Percentiles rank a stretch among this genome's conserved stretches.
Conservation (phyloP, 1,140 invertebrate species). For the Acromyrmex charruanus region DNA sequence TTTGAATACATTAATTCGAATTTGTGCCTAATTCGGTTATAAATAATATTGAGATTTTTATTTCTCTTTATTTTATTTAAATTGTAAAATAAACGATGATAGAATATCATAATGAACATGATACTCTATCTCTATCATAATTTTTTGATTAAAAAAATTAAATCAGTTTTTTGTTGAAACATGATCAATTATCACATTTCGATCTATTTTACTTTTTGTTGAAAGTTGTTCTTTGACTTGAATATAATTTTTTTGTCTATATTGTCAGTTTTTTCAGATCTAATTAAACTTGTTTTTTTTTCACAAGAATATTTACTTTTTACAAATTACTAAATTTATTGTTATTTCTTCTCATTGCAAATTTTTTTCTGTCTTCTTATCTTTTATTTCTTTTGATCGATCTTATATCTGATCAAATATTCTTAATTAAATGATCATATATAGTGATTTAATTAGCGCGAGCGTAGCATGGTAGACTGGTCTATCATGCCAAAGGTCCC, state of each 20-base stretch:
- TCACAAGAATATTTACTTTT: neutral
- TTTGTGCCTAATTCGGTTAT: constrained; percentile 1
- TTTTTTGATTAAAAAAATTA: neutral
- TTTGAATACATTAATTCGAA: neutral
- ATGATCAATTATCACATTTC: constrained; percentile 5
- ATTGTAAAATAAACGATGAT: neutral
- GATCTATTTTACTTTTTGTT: neutral
- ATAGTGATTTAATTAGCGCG: neutral
- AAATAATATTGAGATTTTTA: constrained; percentile 37
- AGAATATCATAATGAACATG: neutral
- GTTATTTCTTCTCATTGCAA: neutral
- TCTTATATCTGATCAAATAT: constrained; percentile 8
- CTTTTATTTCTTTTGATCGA: constrained; percentile 3
- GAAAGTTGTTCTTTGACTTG: neutral
- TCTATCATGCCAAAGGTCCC: too few relatives aligned
- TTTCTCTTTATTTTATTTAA: constrained; percentile 12
- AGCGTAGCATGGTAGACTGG: too few relatives aligned
- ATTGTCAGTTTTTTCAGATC: constrained; percentile 32
- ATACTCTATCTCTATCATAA: too few relatives aligned
- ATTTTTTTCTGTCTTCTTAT: neutral
- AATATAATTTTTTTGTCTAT: neutral
- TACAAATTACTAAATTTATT: constrained; percentile 28
- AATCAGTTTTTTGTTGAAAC: constrained; percentile 4
- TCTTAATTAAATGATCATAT: constrained; percentile 4
- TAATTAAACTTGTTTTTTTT: constrained; percentile 8